These are phyloP conservation scores for Dasyornis broadbenti DNA, from an alignment of 2,113 vertebrate genomes.

Conservation along the genomic window DNA sequence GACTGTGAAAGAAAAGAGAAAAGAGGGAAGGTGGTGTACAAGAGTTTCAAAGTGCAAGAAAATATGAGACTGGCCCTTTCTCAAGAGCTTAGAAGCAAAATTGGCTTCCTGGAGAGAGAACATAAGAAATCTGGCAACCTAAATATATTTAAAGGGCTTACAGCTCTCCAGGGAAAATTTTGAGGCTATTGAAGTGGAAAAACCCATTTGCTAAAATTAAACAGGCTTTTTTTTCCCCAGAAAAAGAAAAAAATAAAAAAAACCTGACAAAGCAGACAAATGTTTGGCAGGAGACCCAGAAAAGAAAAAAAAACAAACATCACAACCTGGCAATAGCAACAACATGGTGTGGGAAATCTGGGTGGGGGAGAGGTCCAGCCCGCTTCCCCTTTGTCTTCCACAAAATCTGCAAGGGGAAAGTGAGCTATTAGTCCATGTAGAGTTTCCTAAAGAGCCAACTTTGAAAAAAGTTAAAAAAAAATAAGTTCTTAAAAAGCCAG, in stretches of 20 bases:
- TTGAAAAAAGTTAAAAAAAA: neutral
- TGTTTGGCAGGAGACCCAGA: neutral
- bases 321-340: neutral
- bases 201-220: conserved; percentile 23
- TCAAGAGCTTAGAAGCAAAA: conserved; percentile 39
- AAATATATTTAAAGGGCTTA: conserved; percentile 50
- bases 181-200: conserved; percentile 37
- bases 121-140: conserved; percentile 52
- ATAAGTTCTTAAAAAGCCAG: neutral
- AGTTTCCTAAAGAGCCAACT: neutral
- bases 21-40: neutral
- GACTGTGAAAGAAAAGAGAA: neutral
- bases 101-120: conserved; percentile 43
- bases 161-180: conserved; percentile 25
- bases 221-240: neutral
- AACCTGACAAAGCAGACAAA: neutral
- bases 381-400: neutral
- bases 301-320: neutral
- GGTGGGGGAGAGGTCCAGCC: neutral
- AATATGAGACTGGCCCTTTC: conserved; percentile 45
- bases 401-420: neutral
- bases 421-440: neutral
- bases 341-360: neutral
- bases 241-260: neutral
- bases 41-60: neutral